These are phyloP conservation scores for Cherax quadricarinatus DNA, from an alignment of 1,140 invertebrate species.

Conservation along the genomic window DNA sequence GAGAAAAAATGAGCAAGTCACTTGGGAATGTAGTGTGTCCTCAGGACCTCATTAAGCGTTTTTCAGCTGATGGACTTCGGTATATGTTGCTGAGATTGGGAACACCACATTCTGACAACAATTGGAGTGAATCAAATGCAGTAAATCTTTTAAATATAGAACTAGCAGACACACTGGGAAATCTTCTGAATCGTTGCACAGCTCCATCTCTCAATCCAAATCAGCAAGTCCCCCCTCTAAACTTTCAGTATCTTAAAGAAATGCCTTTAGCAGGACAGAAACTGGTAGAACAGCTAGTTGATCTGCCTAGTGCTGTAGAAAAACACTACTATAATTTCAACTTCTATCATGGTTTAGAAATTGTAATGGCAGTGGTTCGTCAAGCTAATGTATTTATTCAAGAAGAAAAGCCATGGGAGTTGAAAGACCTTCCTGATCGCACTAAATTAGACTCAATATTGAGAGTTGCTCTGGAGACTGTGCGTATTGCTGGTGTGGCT, in stretches of 20 bases:
- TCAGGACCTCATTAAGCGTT: slow-evolving; percentile 77
- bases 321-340: slow-evolving; percentile 86
- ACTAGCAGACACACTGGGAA: slow-evolving; percentile 94
- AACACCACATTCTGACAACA: slow-evolving; percentile 91
- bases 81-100: slow-evolving; percentile 95
- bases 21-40: slow-evolving; percentile 94
- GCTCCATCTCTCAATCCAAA: slow-evolving; percentile 87
- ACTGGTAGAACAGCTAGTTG: slow-evolving; percentile 79
- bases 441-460: slow-evolving; percentile 84
- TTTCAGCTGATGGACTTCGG: slow-evolving; percentile 85
- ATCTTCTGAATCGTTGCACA: slow-evolving; percentile 89
- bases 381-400: slow-evolving; percentile 92
- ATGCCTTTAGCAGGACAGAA: slow-evolving; percentile 76
- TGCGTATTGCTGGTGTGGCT: slow-evolving; percentile 86
- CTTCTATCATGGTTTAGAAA: slow-evolving; percentile 90
- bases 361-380: slow-evolving; percentile 85
- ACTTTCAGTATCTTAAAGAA: slow-evolving; percentile 77
- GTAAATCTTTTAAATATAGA: slow-evolving; percentile 88
- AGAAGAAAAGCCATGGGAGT: slow-evolving; percentile 89
- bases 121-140: slow-evolving; percentile 78
- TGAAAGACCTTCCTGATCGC: slow-evolving; percentile 80
- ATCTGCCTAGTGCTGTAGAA: slow-evolving; percentile 81
- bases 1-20: slow-evolving; percentile 98
- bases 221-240: slow-evolving; percentile 84
- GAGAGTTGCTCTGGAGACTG: slow-evolving; percentile 88